phyloP scores from a whole-genome alignment of 1,140 invertebrate genomes.

The Trissolcus basalis region DNA sequence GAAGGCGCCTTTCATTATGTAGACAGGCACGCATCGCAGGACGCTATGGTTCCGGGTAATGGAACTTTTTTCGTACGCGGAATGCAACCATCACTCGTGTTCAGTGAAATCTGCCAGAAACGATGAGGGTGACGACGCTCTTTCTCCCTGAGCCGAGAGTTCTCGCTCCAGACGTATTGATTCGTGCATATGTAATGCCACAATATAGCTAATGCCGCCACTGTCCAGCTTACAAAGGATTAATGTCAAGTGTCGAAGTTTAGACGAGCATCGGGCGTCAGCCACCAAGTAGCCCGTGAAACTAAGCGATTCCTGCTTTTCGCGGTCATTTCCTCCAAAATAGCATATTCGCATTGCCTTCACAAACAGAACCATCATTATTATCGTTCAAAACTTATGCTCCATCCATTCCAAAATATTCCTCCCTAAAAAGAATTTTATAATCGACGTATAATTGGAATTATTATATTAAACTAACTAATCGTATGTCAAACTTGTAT shows the following conservation, averaged over 20 bases:
- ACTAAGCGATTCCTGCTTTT: constrained; percentile 42
- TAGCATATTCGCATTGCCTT: too few relatives aligned
- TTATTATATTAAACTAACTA: too few relatives aligned
- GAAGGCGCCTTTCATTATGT: constrained; percentile 19
- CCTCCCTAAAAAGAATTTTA: too few relatives aligned
- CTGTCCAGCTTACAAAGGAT: constrained; percentile 61
- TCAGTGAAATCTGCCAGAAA: constrained; percentile 60
- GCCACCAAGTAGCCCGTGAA: constrained; percentile 50
- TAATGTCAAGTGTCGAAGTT: constrained; percentile 64
- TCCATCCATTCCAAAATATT: too few relatives aligned
- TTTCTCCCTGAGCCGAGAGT: constrained; percentile 31
- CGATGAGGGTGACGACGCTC: constrained; percentile 55
- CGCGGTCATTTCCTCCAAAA: constrained; percentile 24
- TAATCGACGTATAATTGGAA: too few relatives aligned
- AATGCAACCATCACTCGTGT: constrained; percentile 51
- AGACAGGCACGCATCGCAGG: background rate
- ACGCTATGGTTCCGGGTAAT: constrained; percentile 25
- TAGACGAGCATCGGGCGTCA: constrained; percentile 51
- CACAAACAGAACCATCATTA: too few relatives aligned
- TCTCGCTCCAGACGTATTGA: constrained; percentile 57
- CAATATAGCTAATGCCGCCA: constrained; percentile 56
- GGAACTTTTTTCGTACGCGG: constrained; percentile 24
- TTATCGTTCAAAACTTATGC: too few relatives aligned
- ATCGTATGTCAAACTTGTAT: too few relatives aligned
- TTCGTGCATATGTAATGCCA: constrained; percentile 61